phyloP scores from a whole-genome alignment of 2,113 vertebrate species.

The Tragelaphus buxtoni region DNA sequence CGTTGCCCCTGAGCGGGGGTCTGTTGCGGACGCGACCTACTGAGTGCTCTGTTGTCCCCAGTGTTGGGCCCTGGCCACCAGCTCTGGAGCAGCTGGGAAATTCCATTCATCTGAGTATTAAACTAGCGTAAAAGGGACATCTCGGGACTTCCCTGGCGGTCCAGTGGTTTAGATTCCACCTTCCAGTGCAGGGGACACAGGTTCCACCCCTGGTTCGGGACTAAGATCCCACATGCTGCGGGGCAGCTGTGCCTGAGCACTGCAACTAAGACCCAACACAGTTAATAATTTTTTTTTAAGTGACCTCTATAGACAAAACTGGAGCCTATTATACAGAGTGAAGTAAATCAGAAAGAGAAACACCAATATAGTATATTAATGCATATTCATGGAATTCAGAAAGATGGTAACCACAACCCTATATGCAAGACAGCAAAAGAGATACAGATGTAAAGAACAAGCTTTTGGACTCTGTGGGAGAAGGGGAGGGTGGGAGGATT shows the following conservation, averaged over 20 bases:
- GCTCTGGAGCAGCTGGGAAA: background rate
- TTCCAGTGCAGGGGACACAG: background rate
- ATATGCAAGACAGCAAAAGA: background rate
- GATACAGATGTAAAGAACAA: background rate
- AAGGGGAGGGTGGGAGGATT: background rate
- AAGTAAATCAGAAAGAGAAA: background rate
- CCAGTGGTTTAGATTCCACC: background rate
- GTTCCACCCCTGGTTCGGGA: background rate
- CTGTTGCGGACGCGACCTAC: background rate
- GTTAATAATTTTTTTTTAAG: background rate
- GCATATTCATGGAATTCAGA: background rate
- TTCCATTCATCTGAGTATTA: background rate
- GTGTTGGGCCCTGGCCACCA: background rate
- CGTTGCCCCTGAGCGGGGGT: background rate
- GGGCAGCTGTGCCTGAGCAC: background rate
- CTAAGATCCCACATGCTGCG: background rate
- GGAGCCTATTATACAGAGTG: background rate
- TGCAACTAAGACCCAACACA: background rate
- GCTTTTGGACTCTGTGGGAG: background rate
- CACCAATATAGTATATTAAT: background rate
- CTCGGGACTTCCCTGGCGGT: background rate
- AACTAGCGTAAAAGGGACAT: background rate
- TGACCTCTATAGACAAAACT: background rate
- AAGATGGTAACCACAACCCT: background rate
- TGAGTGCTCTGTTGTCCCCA: background rate